phyloP scores from a whole-genome alignment of 2,113 vertebrate species.

The Periophthalmodon schlosseri region DNA sequence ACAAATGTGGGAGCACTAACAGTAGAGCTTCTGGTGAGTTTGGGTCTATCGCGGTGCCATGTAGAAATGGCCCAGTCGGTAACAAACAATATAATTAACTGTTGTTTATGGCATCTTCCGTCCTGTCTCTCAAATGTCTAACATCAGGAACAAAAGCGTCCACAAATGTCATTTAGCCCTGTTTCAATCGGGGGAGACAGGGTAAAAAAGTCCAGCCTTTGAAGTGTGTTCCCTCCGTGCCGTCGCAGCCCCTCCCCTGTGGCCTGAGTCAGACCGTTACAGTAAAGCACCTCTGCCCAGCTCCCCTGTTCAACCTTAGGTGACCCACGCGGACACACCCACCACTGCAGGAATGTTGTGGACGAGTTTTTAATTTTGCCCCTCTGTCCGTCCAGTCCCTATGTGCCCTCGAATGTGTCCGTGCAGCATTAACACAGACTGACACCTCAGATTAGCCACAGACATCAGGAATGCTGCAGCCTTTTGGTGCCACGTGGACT shows the following conservation, averaged over 20 bases:
- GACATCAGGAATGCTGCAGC: conserved; percentile 97
- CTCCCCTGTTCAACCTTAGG: conserved; percentile 70
- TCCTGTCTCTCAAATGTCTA: conserved; percentile 55
- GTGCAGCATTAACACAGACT: conserved; percentile 98
- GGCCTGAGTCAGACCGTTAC: conserved; percentile 61
- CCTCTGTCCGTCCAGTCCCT: conserved; percentile 70
- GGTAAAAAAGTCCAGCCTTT: conserved; percentile 59
- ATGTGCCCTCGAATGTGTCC: conserved; percentile 93
- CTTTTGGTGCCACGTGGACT: conserved; percentile 95
- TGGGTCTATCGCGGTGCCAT: conserved; percentile 51
- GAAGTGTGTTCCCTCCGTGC: conserved; percentile 63
- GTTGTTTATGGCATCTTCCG: conserved; percentile 58
- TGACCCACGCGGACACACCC: conserved; percentile 76
- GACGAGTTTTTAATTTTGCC: conserved; percentile 95
- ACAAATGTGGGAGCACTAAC: conserved; percentile 51
- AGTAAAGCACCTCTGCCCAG: conserved; percentile 65
- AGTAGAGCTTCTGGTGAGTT: conserved; percentile 48
- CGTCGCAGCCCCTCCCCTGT: conserved; percentile 53
- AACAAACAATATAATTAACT: conserved; percentile 62
- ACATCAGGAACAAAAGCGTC: conserved; percentile 59
- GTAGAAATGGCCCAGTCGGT: conserved; percentile 50
- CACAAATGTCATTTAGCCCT: conserved; percentile 57
- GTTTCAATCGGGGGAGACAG: conserved; percentile 68
- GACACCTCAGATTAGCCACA: conserved; percentile 99
- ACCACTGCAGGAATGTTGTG: conserved; percentile 92